phyloP scores from a whole-genome alignment of 23 tunicate species.

The Ciona savignyi region DNA sequence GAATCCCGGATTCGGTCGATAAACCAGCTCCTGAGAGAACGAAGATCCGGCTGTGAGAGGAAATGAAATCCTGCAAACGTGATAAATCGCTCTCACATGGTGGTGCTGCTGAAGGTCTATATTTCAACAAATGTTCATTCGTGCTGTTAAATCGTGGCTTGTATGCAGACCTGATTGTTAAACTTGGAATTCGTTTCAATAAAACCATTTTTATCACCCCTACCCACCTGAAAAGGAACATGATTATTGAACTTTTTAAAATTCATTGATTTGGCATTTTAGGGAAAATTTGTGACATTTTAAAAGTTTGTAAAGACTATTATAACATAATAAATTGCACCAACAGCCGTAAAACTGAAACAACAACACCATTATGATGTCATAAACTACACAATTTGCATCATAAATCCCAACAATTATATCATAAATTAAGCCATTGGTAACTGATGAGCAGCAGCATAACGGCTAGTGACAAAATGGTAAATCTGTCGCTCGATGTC shows the following conservation, averaged over 20 bases:
- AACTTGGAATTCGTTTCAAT: no score
- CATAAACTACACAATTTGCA: neutral
- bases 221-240: no score
- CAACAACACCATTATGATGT: neutral
- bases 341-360: no score
- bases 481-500: constrained; percentile 95
- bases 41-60: constrained; percentile 18
- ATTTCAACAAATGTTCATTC: neutral
- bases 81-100: constrained; percentile 16
- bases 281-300: no score
- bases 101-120: constrained; percentile 12
- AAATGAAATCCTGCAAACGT: constrained; percentile 40
- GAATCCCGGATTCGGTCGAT: constrained; percentile 98
- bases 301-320: no score
- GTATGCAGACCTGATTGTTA: no score
- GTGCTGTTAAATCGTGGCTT: neutral
- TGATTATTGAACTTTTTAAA: no score
- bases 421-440: constrained; percentile 96
- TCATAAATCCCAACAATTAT: no score
- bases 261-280: no score
- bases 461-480: constrained; percentile 81
- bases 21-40: constrained; percentile 92
- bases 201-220: no score
- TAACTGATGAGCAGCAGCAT: constrained; percentile 96
- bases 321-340: no score